Conservation (phyloP, 2,888 invertebrate species). For the Conomelus anceps region DNA sequence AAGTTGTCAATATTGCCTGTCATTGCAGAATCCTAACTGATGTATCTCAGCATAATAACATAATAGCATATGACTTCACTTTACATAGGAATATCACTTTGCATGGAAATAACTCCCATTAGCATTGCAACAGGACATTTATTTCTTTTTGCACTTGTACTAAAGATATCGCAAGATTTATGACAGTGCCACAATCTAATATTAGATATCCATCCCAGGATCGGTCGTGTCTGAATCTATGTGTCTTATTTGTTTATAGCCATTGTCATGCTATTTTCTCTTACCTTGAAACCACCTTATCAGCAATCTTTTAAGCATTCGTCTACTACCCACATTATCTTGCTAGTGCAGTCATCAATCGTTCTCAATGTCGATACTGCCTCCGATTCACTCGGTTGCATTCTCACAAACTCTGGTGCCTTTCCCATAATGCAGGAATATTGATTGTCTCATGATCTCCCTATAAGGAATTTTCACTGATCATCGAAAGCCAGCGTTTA, state of each 20-base stretch:
- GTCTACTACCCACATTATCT: background rate
- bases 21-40: background rate
- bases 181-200: background rate
- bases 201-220: background rate
- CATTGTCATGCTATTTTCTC: background rate
- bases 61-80: background rate
- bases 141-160: background rate
- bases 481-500: background rate
- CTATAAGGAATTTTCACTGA: background rate
- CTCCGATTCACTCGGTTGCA: background rate
- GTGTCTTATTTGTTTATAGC: background rate
- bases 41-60: background rate
- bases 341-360: background rate
- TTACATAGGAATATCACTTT: too few relatives aligned
- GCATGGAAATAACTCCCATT: background rate
- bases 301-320: background rate
- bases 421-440: background rate
- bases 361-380: background rate
- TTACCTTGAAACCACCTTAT: background rate
- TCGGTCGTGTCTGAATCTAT: background rate
- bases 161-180: background rate
- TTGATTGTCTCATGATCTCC: background rate
- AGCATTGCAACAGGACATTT: background rate
- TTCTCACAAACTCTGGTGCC: background rate
- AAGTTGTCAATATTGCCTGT: background rate